phyloP scores from a whole-genome alignment of 2,113 vertebrate species.

The Emberiza fucata region DNA sequence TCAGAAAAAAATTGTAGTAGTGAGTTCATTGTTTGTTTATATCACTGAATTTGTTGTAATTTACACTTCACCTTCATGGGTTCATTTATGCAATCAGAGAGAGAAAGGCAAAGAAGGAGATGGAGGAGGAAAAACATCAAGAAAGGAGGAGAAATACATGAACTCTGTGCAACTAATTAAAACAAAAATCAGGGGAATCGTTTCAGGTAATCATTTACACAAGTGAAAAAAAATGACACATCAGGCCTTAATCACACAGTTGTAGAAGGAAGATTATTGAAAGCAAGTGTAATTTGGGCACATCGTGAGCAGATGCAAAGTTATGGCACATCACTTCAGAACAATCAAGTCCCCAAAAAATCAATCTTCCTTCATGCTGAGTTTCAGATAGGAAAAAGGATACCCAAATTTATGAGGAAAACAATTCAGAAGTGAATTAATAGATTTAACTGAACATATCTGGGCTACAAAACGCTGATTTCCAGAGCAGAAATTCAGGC shows the following conservation, averaged over 20 bases:
- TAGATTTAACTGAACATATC: not conserved
- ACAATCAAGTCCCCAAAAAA: not conserved
- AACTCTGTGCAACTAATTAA: not conserved
- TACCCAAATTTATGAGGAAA: not conserved
- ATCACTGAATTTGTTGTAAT: not conserved
- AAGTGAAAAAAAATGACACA: not conserved
- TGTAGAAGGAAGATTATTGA: not conserved
- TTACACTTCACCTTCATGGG: not conserved
- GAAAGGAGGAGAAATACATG: not conserved
- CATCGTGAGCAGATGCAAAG: not conserved
- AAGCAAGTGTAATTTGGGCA: not conserved
- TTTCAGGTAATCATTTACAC: not conserved
- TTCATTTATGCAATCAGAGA: not conserved
- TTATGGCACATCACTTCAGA: not conserved
- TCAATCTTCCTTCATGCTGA: not conserved
- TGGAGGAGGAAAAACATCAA: not conserved
- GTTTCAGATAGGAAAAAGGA: not conserved
- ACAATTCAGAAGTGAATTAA: not conserved
- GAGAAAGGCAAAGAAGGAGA: not conserved
- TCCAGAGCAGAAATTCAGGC: not conserved
- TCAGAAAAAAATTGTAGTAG: not conserved
- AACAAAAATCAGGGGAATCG: not conserved
- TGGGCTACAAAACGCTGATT: not conserved
- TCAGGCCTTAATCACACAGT: not conserved
- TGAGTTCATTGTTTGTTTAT: not conserved